Evolutionary conservation across 2,888 invertebrate genomes (phyloP).

Genomic region (Vesta saturnalis): DNA sequence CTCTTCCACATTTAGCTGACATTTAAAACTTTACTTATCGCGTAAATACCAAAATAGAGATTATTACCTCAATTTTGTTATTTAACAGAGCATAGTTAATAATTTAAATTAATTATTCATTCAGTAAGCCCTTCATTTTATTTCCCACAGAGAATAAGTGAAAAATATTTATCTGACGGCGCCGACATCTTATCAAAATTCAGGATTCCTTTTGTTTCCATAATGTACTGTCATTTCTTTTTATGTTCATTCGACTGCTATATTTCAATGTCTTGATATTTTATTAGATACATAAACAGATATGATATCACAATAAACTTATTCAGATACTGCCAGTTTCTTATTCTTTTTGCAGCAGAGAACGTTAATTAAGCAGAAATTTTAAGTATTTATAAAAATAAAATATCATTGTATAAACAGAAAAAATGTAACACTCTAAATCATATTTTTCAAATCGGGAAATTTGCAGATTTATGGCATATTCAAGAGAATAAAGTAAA

Average conservation of each 20-base stretch:
- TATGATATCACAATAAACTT: neutral
- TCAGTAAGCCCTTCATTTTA: neutral
- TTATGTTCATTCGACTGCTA: constrained; percentile 1
- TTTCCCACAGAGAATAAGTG: neutral
- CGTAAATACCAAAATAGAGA: neutral
- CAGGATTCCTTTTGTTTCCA: constrained; percentile 4
- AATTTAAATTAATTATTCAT: constrained; percentile 11
- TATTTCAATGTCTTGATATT: neutral
- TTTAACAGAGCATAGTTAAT: neutral
- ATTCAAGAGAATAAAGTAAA: constrained; percentile 9
- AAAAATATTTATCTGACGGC: constrained; percentile 3
- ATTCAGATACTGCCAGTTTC: neutral
- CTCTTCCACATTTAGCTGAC: neutral
- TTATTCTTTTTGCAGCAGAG: neutral
- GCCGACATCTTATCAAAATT: constrained; percentile 8
- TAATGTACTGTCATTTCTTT: constrained; percentile 1
- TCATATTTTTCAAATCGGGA: neutral
- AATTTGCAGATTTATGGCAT: constrained; percentile 1
- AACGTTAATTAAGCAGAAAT: neutral
- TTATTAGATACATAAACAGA: constrained; percentile 4
- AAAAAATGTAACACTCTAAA: neutral
- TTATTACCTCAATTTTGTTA: neutral
- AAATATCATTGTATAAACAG: neutral
- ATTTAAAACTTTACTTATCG: constrained; percentile 1
- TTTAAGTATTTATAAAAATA: neutral